These are phyloP conservation scores for Podotricha telesiphe DNA, from an alignment of 2,888 invertebrate genomes.

Conservation along the genomic window DNA sequence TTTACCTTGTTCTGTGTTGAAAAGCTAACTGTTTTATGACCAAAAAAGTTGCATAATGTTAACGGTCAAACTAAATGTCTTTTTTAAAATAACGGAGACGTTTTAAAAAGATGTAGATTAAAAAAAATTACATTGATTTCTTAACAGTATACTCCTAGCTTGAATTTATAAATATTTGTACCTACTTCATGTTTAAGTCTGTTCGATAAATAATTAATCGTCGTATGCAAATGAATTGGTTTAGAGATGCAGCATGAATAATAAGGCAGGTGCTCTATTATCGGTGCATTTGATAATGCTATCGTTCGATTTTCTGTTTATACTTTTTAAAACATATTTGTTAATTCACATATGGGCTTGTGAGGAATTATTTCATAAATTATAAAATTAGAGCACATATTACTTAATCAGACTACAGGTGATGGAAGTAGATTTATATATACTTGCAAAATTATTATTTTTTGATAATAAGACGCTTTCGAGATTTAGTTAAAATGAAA, in stretches of 20 bases:
- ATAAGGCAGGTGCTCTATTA: conserved; percentile 39
- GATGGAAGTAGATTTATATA: neutral
- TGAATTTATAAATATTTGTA: conserved; percentile 36
- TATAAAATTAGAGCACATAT: neutral
- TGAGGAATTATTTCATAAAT: neutral
- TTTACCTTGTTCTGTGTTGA: conserved; percentile 54
- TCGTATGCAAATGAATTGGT: conserved; percentile 41
- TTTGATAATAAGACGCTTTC: too few species aligned
- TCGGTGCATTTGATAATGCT: conserved; percentile 38
- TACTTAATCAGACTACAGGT: neutral
- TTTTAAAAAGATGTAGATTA: neutral
- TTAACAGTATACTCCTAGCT: conserved; percentile 19
- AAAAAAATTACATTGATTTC: conserved; percentile 3
- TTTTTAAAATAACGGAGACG: conserved; percentile 39
- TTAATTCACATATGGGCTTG: neutral
- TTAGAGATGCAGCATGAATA: conserved; percentile 37
- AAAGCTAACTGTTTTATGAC: conserved; percentile 63
- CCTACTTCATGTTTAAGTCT: conserved; percentile 25
- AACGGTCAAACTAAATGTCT: conserved; percentile 60
- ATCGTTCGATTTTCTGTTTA: conserved; percentile 29
- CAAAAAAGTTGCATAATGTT: conserved; percentile 67
- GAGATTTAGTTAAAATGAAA: too few species aligned
- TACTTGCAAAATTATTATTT: neutral
- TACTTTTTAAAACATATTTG: conserved; percentile 22
- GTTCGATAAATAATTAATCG: conserved; percentile 40